Conservation (phyloP, 2,797 vertebrate species). For the Enteromius anoplus region DNA sequence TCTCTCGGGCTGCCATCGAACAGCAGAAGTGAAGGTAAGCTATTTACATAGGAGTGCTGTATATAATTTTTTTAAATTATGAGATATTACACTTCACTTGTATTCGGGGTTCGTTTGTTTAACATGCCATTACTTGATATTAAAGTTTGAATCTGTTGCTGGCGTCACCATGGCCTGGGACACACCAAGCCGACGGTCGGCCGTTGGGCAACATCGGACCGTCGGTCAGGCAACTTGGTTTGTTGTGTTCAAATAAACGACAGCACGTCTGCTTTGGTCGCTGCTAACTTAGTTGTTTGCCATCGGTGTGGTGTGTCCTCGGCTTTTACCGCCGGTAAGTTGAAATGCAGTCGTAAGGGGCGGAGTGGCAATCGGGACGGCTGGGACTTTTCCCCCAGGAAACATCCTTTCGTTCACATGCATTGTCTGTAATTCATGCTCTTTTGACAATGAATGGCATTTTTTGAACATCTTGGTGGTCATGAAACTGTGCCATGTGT, state of each 20-base stretch:
- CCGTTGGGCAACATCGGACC: not conserved
- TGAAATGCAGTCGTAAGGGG: no score
- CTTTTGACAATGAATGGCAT: no score
- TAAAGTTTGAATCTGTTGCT: not conserved
- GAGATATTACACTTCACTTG: slow-evolving; percentile 7
- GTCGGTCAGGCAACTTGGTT: not conserved
- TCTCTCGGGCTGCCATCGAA: no score
- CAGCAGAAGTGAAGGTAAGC: not conserved
- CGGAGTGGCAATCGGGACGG: no score
- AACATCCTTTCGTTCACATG: no score
- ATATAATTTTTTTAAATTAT: not conserved
- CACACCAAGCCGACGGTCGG: not conserved
- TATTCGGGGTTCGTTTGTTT: slow-evolving; percentile 9
- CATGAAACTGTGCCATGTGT: no score
- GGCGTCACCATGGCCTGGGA: not conserved
- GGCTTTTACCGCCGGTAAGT: no score
- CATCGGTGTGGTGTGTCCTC: no score
- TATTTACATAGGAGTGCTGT: not conserved
- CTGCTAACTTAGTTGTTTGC: no score
- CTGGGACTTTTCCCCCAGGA: no score
- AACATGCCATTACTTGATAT: not conserved
- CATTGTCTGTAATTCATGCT: no score
- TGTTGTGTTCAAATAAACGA: not conserved
- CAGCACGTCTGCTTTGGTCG: not conserved
- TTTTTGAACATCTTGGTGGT: no score